Evolutionary conservation across 2,113 vertebrate genomes (phyloP), one percentile per base, ranked within the genome.

Genomic region (Hyperoodon ampullatus): DNA sequence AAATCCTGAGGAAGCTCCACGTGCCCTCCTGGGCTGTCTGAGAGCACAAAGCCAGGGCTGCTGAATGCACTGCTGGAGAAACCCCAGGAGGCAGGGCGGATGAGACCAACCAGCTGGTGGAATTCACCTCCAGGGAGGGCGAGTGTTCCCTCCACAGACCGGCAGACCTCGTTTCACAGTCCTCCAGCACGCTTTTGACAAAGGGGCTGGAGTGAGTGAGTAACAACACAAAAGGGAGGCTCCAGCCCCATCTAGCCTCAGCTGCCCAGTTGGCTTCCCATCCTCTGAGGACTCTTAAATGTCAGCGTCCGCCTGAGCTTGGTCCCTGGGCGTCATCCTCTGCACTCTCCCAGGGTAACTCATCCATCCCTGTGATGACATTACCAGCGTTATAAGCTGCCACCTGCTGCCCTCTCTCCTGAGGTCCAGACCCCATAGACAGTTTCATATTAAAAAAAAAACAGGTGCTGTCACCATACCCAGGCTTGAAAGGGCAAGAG

Each of bases 1-100:
- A 23, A 61, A 61, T 28, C 74, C 72, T 6, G 0, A 61, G 39
- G 90, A n/a, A 88, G 61, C 21, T 6, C 12, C 23, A 4, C 1
- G 0, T 23, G 16, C 1, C 71, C 47, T 58, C 10, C 0, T 3
- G 5, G 1, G 13, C 81, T 55, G 39, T 78, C n/a, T 0, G 28
- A 63, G 53, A 47, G n/a, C 85, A 39, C 88, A 65, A 16, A 88
- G 88, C 66, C 15, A 0, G 70, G 70, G 8, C 16, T 7, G 35
- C 75, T 12, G 8, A 16, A 19, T 30, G 53, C 33, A 9, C 2
- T 16, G 53, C 81, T 13, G 33, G 75, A 33, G 53, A 77, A 63
- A 33, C 12, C 85, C 75, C 55, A 12, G 55, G 35, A 60, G 87
- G 13, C 19, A 0, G 14, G 53, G 26, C 53, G 7, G 5, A 0